Evolutionary conservation across 2,888 invertebrate species (phyloP), one percentile per base, ranked within the genome.

Genomic region (Pasiphila rectangulata): DNA sequence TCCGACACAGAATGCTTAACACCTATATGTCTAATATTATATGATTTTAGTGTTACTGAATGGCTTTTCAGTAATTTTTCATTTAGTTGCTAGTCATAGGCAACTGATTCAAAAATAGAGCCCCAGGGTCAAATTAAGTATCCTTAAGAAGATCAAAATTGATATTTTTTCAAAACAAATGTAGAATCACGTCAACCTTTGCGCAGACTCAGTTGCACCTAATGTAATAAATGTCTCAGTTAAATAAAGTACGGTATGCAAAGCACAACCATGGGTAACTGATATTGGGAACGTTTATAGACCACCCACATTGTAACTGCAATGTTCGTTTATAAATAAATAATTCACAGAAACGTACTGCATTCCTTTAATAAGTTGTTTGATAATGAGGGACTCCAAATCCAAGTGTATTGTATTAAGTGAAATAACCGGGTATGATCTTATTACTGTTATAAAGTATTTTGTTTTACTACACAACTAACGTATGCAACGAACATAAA

Each of bases 261-360:
- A 50, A 50, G 49, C 43, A 56, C 40, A 53, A 39, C 44, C 38
- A 32, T 27, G 20, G 38, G 30, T 34, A 42, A 50, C 48, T 46
- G 56, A 55, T 55, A 54, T 39, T 46, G 42, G 29, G 47, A 46
- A 35, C 40, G 43, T 46, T 44, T 46, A 34, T 46, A 53, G 59
- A 59, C 56, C 56, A 59, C 59, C 56, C 54, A 47, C 54, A 53
- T 43, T 36, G 46, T 17, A 45, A 37, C 25, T 51, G 58, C 56
- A 58, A 29, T 52, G 46, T 25, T 46, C 30, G 51, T 54, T 51
- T 52, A 55, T 55, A 52, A 56, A 58, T 56, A 54, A 54, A 46
- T 48, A 41, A 46, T 58, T 54, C 51, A 54, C 46, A 46, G 54
- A 54, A 58, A 36, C 30, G 44, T 46, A 38, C 46, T 39, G 46